phyloP scores from a whole-genome alignment of 2,797 vertebrate genomes.

The Typhlichthys eigenmanni region DNA sequence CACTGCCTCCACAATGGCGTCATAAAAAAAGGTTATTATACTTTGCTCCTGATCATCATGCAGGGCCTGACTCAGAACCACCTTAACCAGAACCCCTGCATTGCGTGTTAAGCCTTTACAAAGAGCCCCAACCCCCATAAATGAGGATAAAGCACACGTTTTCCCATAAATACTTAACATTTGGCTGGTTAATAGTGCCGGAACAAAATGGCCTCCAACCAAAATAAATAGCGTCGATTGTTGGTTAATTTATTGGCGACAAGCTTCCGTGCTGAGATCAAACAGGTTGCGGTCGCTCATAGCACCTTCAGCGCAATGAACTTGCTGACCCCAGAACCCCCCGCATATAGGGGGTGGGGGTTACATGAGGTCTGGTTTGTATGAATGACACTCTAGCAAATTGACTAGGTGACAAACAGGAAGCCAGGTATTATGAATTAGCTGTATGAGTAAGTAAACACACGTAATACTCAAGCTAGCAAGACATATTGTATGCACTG shows the following conservation, averaged over 20 bases:
- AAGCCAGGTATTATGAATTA: conserved; percentile 4
- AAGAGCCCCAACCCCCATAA: conserved; percentile 58
- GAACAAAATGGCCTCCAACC: conserved; percentile 69
- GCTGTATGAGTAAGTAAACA: conserved; percentile 17
- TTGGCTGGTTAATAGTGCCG: conserved; percentile 75
- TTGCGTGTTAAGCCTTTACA: conserved; percentile 64
- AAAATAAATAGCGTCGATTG: conserved; percentile 73
- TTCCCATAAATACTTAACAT: conserved; percentile 74
- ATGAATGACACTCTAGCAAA: conserved; percentile 64
- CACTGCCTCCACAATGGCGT: conserved; percentile 63
- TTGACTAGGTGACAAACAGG: conserved; percentile 59
- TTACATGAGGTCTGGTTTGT: conserved; percentile 72
- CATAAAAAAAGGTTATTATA: conserved; percentile 71
- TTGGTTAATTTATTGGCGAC: conserved; percentile 78
- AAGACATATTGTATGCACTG: too few relatives aligned
- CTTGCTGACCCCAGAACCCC: conserved; percentile 72
- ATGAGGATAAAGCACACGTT: conserved; percentile 66
- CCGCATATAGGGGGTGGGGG: conserved; percentile 47
- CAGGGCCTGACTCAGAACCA: conserved; percentile 52
- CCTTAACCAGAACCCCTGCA: conserved; percentile 66
- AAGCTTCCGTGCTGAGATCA: conserved; percentile 74
- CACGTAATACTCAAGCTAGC: conserved; percentile 5
- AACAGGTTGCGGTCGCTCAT: conserved; percentile 64
- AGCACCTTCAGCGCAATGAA: conserved; percentile 76
- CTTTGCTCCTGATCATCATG: conserved; percentile 68